Base-by-base conservation (phyloP, 1,140 invertebrate species). In the Hyles euphorbiae region DNA sequence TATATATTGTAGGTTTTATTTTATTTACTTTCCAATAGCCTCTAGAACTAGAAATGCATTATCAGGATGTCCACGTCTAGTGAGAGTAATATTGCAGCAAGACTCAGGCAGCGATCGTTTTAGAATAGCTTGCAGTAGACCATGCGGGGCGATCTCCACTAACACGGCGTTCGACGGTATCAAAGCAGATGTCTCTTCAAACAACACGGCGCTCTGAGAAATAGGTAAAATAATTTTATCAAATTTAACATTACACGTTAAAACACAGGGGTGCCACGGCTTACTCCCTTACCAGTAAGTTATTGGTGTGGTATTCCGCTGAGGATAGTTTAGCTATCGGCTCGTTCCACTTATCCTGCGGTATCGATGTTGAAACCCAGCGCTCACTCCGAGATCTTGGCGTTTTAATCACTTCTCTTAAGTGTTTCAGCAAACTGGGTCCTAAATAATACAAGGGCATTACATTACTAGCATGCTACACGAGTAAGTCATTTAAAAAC, bases 261-360 rank as follows among this genome's bases (percentile, higher is more conserved):
- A 22, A 22, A 22, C 22, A 22, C 22, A 22, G 22, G 22, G 22
- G 22, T 22, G 22, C 22, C 22, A 22, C 22, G 22, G 22, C 22
- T 22, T 22, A 22, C 22, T 22, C 22, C 22, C 22, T 64, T 57
- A 70, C 67, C 40, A 97, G 81, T 6, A 98, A 88, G 83, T 98
- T 98, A 76, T 98, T 97, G 0, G 96, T 96, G 72, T 96, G 95
- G 74, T 98, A 98, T 66, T 96, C 95, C 1, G 96, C 93, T 0
- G 96, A 97, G 0, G 93, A 96, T 22, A 91, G 81, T 60, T 92
- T 90, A 0, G 93, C 92, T 1, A 90, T 67, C 0, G 92, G 80
- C 2, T 91, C 87, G 9, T 92, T 88, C 96, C 96, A 97, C 12
- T 87, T 78, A 34, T 33, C 60, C 73, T 95, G 92, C 0, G 93